Percentiles rank a stretch among this genome's conserved stretches.
Conservation (phyloP, 1,140 invertebrate species). For the Nomia melanderi region DNA sequence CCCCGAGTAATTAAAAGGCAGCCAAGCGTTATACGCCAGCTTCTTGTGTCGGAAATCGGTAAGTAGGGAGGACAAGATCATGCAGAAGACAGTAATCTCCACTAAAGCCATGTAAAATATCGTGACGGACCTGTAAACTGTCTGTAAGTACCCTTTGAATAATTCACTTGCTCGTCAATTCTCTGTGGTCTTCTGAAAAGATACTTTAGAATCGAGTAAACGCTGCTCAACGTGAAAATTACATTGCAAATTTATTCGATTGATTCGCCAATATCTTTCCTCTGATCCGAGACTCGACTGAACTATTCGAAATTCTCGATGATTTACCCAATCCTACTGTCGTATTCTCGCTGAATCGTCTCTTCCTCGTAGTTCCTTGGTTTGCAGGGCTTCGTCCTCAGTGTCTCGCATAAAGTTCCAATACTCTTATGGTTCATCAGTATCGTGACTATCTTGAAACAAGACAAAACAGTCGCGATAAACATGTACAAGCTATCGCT, state of each 20-base stretch:
- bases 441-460: conserved; percentile 45
- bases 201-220: too few relatives aligned
- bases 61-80: conserved; percentile 53
- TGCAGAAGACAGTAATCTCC: conserved; percentile 34
- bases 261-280: too few relatives aligned
- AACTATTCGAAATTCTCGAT: too few relatives aligned
- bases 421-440: conserved; percentile 37
- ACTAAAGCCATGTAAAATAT: conserved; percentile 47
- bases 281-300: too few relatives aligned
- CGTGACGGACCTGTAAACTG: conserved; percentile 13
- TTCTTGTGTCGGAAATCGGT: conserved; percentile 27
- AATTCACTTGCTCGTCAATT: background rate
- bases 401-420: background rate
- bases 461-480: conserved; percentile 36
- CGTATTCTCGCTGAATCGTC: conserved; percentile 44
- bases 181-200: too few relatives aligned
- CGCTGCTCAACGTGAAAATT: too few relatives aligned
- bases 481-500: conserved; percentile 51
- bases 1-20: conserved; percentile 52
- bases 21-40: conserved; percentile 60
- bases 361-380: conserved; percentile 20
- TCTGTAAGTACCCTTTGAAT: background rate
- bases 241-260: too few relatives aligned
- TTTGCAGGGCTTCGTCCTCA: conserved; percentile 22
- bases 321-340: conserved; percentile 52